Conservation (phyloP, 2,113 vertebrate species). For the Thamnophis sirtalis region DNA sequence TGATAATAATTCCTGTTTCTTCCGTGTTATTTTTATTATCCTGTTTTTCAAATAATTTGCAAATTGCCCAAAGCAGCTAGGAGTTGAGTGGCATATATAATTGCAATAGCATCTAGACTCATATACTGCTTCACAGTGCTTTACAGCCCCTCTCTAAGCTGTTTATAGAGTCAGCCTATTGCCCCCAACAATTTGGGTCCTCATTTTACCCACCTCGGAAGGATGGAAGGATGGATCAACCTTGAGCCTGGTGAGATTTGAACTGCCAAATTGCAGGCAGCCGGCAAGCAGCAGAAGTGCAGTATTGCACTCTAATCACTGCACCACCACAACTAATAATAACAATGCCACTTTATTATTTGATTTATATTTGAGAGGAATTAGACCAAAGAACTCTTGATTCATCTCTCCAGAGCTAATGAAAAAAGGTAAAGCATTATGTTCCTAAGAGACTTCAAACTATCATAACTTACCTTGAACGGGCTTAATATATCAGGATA, state of each 20-base stretch:
- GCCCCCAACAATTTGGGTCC: too few relatives aligned
- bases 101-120: too few relatives aligned
- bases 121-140: too few relatives aligned
- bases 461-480: constrained; percentile 70
- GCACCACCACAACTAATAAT: background rate
- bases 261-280: too few relatives aligned
- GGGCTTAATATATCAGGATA: constrained; percentile 77
- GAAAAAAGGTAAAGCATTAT: background rate
- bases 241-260: too few relatives aligned
- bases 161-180: too few relatives aligned
- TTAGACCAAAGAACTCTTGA: background rate
- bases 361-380: background rate
- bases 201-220: too few relatives aligned
- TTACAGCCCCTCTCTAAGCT: too few relatives aligned
- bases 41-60: background rate
- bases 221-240: too few relatives aligned
- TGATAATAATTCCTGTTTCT: background rate
- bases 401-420: background rate
- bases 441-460: background rate
- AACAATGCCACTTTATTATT: background rate
- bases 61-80: background rate
- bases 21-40: background rate
- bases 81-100: background rate
- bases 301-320: too few relatives aligned
- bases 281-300: too few relatives aligned